Evolutionary conservation across 1,140 invertebrate species (phyloP).

Genomic region (Drosophila mojavensis): DNA sequence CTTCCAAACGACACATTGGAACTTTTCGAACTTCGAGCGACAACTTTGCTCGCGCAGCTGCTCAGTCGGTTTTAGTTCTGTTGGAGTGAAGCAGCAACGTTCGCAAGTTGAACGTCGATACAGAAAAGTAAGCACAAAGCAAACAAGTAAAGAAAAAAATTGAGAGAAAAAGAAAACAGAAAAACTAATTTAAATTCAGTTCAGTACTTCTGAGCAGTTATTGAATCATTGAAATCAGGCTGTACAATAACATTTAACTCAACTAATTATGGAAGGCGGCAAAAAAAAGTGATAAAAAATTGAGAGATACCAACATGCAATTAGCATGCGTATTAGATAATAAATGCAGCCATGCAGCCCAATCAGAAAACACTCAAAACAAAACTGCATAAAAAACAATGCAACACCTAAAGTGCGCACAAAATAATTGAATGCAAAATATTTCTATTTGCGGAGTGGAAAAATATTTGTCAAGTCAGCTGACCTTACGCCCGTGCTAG

Average conservation of each 20-base stretch:
- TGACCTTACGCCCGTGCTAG: constrained; percentile 57
- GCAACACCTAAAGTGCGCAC: constrained; percentile 46
- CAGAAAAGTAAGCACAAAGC: constrained; percentile 68
- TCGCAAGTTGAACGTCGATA: constrained; percentile 72
- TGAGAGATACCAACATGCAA: constrained; percentile 14
- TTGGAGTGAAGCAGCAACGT: constrained; percentile 75
- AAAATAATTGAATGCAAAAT: constrained; percentile 13
- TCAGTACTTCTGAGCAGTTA: neutral
- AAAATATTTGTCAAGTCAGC: constrained; percentile 69
- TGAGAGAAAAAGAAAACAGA: constrained; percentile 22
- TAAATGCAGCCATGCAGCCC: constrained; percentile 42
- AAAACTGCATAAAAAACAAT: constrained; percentile 16
- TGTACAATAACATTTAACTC: constrained; percentile 1
- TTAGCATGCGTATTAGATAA: constrained; percentile 64
- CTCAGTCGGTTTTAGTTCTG: constrained; percentile 76
- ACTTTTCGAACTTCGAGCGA: constrained; percentile 72
- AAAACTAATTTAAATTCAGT: constrained; percentile 33
- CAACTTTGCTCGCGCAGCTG: constrained; percentile 50
- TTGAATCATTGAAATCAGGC: neutral
- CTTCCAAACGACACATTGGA: constrained; percentile 41
- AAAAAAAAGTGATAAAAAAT: constrained; percentile 57
- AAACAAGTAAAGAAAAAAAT: constrained; percentile 29
- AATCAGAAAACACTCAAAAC: constrained; percentile 15
- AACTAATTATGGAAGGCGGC: constrained; percentile 15
- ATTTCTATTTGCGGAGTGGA: constrained; percentile 2